Percentiles rank a stretch among this genome's conserved stretches.
phyloP scores from a whole-genome alignment of 64 coral and sea anemone genomes.

The Porites australiensis region DNA sequence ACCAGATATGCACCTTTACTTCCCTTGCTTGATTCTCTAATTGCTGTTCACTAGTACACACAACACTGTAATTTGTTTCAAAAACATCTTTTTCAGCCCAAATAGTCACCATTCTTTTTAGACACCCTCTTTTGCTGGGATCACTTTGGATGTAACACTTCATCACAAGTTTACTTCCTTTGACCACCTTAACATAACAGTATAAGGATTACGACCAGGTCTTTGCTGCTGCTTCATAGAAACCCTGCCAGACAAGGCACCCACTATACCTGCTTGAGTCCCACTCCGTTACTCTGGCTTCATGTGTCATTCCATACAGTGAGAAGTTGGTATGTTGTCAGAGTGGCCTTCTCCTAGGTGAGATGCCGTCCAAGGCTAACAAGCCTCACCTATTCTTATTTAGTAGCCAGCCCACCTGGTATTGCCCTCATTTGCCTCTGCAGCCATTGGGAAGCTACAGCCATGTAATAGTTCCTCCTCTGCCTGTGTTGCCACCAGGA shows the following conservation, averaged over 20 bases:
- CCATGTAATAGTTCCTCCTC: too few species aligned
- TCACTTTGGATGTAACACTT: slow-evolving; percentile 29
- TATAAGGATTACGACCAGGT: slow-evolving; percentile 21
- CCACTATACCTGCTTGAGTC: neutral
- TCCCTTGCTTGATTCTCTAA: slow-evolving; percentile 53
- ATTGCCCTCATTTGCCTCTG: too few species aligned
- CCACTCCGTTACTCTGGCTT: slow-evolving; percentile 16
- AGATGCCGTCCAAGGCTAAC: slow-evolving; percentile 14
- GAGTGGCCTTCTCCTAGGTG: slow-evolving; percentile 43
- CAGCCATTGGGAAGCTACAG: too few species aligned
- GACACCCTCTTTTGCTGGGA: slow-evolving; percentile 22
- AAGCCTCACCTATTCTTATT: neutral
- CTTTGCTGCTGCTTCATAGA: slow-evolving; percentile 35
- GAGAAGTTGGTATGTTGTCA: neutral
- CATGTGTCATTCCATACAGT: neutral
- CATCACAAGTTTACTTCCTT: slow-evolving; percentile 30
- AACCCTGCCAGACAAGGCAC: slow-evolving; percentile 36
- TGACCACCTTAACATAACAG: slow-evolving; percentile 39
- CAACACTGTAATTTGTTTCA: too few species aligned
- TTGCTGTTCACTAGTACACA: slow-evolving; percentile 18
- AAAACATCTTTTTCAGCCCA: slow-evolving; percentile 32
- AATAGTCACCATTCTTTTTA: slow-evolving; percentile 26
- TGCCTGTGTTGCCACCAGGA: too few species aligned
- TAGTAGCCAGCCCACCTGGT: neutral
- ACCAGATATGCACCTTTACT: slow-evolving; percentile 27